Evolutionary conservation across 2,797 vertebrate genomes (phyloP).

Genomic region (Paratrypauchen microcephalus): DNA sequence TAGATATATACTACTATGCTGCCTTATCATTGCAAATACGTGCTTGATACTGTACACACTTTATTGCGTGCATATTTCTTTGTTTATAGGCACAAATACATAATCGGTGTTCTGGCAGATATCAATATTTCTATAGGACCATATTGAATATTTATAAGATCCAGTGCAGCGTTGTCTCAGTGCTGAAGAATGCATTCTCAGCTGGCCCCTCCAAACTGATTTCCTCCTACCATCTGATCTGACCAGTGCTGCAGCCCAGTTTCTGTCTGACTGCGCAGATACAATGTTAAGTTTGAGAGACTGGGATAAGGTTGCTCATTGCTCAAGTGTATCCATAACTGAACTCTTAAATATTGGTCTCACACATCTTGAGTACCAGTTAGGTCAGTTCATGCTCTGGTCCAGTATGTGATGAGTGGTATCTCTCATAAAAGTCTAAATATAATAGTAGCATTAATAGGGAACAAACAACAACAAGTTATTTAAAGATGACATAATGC

Average conservation of each 20-base stretch:
- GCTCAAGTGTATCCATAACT: constrained; percentile 15
- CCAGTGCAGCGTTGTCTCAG: constrained; percentile 31
- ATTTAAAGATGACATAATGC: neutral
- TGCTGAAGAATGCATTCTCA: constrained; percentile 41
- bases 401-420: neutral
- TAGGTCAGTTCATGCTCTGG: neutral
- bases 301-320: constrained; percentile 30
- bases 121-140: constrained; percentile 14
- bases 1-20: neutral
- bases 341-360: neutral
- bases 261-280: constrained; percentile 13
- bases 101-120: neutral
- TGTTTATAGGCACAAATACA: neutral
- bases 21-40: neutral
- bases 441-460: neutral
- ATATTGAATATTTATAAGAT: constrained; percentile 17
- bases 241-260: constrained; percentile 41
- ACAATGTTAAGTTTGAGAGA: constrained; percentile 12
- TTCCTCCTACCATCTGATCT: constrained; percentile 11
- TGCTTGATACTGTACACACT: neutral
- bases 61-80: neutral
- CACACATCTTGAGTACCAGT: constrained; percentile 8
- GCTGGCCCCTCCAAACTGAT: constrained; percentile 31
- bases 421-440: neutral
- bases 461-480: neutral